A percentile compares a stretch with the other conserved stretches of the same genome.
phyloP scores from a whole-genome alignment of 2,797 vertebrate species.

The Sebastes trivittatus region DNA sequence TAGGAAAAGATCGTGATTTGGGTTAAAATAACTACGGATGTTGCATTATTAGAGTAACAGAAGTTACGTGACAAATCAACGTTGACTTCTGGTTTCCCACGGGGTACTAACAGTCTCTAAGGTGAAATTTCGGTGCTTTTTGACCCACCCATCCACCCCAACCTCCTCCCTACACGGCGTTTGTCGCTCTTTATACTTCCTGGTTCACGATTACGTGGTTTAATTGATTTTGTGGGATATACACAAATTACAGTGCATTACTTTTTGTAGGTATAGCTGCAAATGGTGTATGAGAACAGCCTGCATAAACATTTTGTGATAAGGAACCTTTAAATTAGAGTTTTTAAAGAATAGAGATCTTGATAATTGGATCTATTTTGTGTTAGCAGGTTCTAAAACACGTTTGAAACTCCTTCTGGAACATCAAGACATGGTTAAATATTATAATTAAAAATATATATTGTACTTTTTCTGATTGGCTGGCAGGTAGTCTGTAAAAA shows the following conservation, averaged over 20 bases:
- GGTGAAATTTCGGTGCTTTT: fast-evolving
- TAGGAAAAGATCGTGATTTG: no score
- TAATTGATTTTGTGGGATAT: neutral
- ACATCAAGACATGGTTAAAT: neutral
- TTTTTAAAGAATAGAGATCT: neutral
- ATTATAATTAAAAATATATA: neutral
- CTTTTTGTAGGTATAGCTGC: neutral
- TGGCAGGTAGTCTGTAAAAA: neutral
- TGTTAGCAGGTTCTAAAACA: neutral
- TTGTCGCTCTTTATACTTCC: neutral
- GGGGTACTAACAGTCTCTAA: no score
- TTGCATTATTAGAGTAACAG: no score
- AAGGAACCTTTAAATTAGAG: neutral
- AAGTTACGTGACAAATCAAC: no score
- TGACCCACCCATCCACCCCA: no score
- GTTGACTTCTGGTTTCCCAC: neutral
- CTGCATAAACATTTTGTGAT: neutral
- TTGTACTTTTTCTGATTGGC: neutral
- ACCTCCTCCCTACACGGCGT: neutral
- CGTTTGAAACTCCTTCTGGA: neutral
- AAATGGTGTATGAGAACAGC: neutral
- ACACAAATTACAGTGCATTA: neutral
- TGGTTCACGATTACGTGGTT: fast-evolving
- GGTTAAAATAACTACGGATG: no score
- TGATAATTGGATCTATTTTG: neutral